These are phyloP conservation scores for Cerceris rybyensis DNA, from an alignment of 2,888 invertebrate species.

Conservation along the genomic window DNA sequence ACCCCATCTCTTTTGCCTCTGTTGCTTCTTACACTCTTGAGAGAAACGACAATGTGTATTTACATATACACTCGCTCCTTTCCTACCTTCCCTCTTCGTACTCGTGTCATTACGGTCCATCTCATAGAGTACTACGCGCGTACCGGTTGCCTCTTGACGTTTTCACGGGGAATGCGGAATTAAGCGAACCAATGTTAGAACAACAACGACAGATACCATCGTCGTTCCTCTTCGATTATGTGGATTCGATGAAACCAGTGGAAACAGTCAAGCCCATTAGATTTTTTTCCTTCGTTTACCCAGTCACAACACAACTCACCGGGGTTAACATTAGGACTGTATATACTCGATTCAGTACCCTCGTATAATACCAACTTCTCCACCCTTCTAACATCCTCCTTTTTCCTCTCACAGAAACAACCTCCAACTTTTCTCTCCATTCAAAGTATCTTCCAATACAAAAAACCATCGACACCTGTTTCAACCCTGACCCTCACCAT, in stretches of 20 bases:
- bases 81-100: not conserved
- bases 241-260: slow-evolving; percentile 26
- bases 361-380: no score
- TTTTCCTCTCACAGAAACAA: no score
- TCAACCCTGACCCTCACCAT: not conserved
- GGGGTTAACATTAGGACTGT: slow-evolving; percentile 38
- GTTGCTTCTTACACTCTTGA: slow-evolving; percentile 7
- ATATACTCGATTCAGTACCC: not conserved
- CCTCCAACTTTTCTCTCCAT: not conserved
- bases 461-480: not conserved
- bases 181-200: not conserved
- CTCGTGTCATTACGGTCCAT: slow-evolving; percentile 19
- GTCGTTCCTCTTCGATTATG: not conserved
- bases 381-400: no score
- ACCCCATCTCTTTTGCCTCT: not conserved
- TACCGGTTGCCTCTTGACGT: slow-evolving; percentile 4
- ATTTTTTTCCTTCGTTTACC: slow-evolving; percentile 44
- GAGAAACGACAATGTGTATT: slow-evolving; percentile 31
- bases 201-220: not conserved
- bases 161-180: not conserved
- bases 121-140: slow-evolving; percentile 9
- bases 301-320: slow-evolving; percentile 41
- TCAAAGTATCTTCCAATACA: not conserved
- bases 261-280: slow-evolving; percentile 34
- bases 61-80: slow-evolving; percentile 23